Conservation (phyloP, 2,113 vertebrate genomes). For the Casuarius casuarius region DNA sequence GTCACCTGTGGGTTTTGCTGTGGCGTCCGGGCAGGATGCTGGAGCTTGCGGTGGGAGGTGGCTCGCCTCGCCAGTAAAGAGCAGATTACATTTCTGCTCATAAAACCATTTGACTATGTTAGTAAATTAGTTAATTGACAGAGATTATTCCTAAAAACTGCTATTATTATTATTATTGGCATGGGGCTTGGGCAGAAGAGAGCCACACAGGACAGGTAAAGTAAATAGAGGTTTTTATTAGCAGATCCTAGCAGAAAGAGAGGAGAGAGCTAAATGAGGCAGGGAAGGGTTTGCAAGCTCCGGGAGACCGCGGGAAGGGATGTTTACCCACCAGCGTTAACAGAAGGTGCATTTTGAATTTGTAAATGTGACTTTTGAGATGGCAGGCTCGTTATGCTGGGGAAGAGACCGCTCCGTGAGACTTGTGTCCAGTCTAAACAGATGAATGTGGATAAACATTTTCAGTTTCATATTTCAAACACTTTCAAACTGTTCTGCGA, state of each 20-base stretch:
- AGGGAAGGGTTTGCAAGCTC: not conserved
- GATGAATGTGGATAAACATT: too few species aligned
- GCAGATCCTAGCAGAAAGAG: not conserved
- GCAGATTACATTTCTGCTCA: not conserved
- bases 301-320: too few species aligned
- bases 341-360: not conserved
- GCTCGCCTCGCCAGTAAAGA: not conserved
- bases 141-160: not conserved
- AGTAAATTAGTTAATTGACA: constrained; percentile 2
- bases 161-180: not conserved
- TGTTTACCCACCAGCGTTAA: not conserved
- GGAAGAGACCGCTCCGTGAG: not conserved
- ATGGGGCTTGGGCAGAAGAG: not conserved
- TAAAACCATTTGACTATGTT: not conserved
- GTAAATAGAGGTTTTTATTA: not conserved
- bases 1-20: constrained; percentile 1
- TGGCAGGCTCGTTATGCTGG: too few species aligned
- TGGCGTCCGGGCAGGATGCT: not conserved
- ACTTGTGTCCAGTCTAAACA: not conserved
- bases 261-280: not conserved
- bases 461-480: not conserved
- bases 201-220: not conserved
- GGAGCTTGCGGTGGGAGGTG: not conserved
- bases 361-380: not conserved
- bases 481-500: not conserved